Percentiles rank a stretch among this genome's conserved stretches.
Conservation (phyloP, 2,113 vertebrate genomes). For the Carassius auratus region DNA sequence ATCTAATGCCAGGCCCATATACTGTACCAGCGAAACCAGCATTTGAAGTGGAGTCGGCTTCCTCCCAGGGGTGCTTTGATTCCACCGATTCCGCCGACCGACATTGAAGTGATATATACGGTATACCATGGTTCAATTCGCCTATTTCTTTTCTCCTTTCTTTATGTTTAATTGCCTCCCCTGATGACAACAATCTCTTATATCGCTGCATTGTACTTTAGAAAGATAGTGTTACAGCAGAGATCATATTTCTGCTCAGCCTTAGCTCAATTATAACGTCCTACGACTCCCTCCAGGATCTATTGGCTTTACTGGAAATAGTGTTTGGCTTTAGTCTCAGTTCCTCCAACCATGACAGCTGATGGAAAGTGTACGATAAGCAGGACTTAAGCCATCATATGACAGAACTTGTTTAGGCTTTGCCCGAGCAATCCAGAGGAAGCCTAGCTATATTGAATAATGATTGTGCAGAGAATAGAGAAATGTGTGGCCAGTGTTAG, state of each 20-base stretch:
- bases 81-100: not conserved
- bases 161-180: constrained; percentile 46
- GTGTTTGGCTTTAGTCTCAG: constrained; percentile 20
- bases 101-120: constrained; percentile 11
- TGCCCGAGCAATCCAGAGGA: constrained; percentile 33
- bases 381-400: constrained; percentile 9
- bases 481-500: not conserved
- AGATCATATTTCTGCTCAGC: constrained; percentile 33
- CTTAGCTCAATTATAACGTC: constrained; percentile 30
- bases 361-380: constrained; percentile 22
- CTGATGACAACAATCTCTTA: constrained; percentile 28
- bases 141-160: constrained; percentile 36
- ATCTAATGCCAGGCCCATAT: constrained; percentile 24
- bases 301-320: constrained; percentile 20
- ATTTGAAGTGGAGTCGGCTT: constrained; percentile 39
- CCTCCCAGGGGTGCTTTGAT: constrained; percentile 32
- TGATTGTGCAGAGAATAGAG: constrained; percentile 5
- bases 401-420: constrained; percentile 43
- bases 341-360: constrained; percentile 13
- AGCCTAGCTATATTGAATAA: constrained; percentile 15
- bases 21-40: constrained; percentile 4
- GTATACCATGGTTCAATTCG: constrained; percentile 25
- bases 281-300: constrained; percentile 13
- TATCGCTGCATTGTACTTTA: constrained; percentile 16
- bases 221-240: constrained; percentile 12